Evolutionary conservation across 2,888 invertebrate species (phyloP).

Genomic region (Limnephilus auricula): DNA sequence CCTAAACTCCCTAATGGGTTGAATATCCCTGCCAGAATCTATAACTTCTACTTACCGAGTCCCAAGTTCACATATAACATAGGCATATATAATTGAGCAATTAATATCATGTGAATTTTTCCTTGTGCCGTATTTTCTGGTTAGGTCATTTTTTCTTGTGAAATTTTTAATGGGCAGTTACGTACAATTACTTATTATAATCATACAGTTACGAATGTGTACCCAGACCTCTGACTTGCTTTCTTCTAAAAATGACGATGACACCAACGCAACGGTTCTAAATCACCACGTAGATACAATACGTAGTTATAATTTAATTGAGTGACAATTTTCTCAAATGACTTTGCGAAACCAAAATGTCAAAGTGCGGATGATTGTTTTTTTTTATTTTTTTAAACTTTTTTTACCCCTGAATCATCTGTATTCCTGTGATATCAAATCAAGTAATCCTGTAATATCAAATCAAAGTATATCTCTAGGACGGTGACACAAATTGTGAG

Average conservation of each 20-base stretch:
- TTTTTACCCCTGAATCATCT: neutral
- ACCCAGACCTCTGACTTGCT: neutral
- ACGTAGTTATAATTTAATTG: neutral
- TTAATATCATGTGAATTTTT: neutral
- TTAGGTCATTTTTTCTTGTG: neutral
- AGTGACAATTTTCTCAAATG: neutral
- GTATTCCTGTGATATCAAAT: constrained; percentile 7
- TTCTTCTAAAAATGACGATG: neutral
- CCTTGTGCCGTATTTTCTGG: neutral
- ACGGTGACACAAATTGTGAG: neutral
- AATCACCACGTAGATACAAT: neutral
- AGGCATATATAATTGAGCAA: neutral
- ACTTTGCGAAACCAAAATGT: neutral
- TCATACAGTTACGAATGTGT: neutral
- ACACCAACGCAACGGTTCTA: neutral
- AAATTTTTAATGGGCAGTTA: neutral
- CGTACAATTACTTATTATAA: neutral
- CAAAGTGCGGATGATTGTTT: neutral
- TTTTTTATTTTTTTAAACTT: neutral
- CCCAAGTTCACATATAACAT: neutral
- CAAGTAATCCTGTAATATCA: constrained; percentile 14
- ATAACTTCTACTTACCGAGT: neutral
- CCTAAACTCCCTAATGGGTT: neutral
- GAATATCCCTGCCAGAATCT: neutral
- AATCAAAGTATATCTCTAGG: constrained; percentile 13